Base-by-base conservation (phyloP, 53 echinoderm and acorn worm genomes). In the Echinometra lucunter region DNA sequence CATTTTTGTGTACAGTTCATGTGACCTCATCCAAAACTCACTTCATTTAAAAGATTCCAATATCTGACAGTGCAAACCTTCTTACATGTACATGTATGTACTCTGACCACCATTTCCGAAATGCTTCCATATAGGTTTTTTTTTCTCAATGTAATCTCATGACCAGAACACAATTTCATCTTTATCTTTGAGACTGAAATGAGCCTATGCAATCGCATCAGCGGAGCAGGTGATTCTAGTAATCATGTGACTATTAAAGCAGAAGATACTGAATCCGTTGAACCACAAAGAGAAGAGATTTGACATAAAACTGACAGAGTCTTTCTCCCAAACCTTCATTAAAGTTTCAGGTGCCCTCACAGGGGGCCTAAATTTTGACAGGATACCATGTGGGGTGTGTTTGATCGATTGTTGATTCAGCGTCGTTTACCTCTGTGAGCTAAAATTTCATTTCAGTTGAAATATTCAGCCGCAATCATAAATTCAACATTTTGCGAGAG, bases 401-500 rank as follows among this genome's bases (percentile, higher is more conserved):
- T 40, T 78, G 78, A 78, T 78, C 78, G 38, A 78, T 40, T 78
- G 78, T 78, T 78, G 38, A 78, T 78, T 78, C 78, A 78, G 78
- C 78, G 42, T 78, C 42, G n/a, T 11, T 12, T 78, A 42, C 21
- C 78, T 78, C 78, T 78, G 78, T 38, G 42, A 42, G 78, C 23
- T 5, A 40, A 42, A 42, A 78, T 78, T 42, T 38, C 7, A 19
- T 78, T 3, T 78, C 5, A 23, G 78, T 21, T 78, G 78, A 78
- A 78, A 78, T 78, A 78, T 78, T 78, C 42, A 78, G 78, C 38
- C 6, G 6, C 19, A 42, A 5, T 40, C 42, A 6, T 21, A 19
- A 75, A 42, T 78, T 78, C 78, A 19, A 42, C 42, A 21, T 78
- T n/a, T 78, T 42, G 78, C 23, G 78, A 40, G 40, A 40, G 72